A percentile compares a stretch with the other conserved stretches of the same genome.
Conservation (phyloP, 2,888 invertebrate species). For the Sarcophaga variegata region DNA sequence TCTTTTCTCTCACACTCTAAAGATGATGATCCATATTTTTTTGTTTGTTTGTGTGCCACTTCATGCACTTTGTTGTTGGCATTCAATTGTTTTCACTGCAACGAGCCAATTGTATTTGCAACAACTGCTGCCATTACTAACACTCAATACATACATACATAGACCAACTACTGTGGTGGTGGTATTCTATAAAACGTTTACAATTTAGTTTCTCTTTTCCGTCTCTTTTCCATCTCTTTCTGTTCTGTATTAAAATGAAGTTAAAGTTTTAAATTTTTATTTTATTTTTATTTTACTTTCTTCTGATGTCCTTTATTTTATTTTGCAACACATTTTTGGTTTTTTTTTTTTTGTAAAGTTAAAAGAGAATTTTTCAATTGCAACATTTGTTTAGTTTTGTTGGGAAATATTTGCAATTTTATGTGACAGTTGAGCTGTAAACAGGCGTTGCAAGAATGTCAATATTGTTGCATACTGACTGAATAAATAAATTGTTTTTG, state of each 20-base stretch:
- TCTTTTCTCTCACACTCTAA: neutral
- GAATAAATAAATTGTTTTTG: constrained; percentile 32
- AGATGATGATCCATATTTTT: constrained; percentile 21
- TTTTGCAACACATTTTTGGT: neutral
- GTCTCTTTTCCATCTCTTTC: neutral
- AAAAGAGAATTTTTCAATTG: constrained; percentile 14
- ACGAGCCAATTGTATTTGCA: neutral
- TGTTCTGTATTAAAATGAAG: neutral
- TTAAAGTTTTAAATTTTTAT: constrained; percentile 12
- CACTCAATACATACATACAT: neutral
- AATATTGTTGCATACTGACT: constrained; percentile 12
- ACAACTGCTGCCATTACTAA: neutral
- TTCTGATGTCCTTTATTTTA: neutral
- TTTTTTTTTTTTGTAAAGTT: constrained; percentile 4
- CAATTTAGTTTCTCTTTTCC: neutral
- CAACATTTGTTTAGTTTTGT: constrained; percentile 51
- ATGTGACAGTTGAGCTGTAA: constrained; percentile 4
- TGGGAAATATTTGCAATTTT: constrained; percentile 32
- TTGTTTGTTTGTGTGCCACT: neutral
- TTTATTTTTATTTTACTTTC: neutral
- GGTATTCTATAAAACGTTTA: constrained; percentile 9
- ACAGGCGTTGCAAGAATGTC: constrained; percentile 12
- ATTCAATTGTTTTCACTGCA: neutral
- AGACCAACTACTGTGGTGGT: neutral
- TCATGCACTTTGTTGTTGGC: neutral